Percentiles rank a stretch among this genome's conserved stretches.
Conservation (phyloP, 1,140 invertebrate species). For the Aphaenogaster rudis region DNA sequence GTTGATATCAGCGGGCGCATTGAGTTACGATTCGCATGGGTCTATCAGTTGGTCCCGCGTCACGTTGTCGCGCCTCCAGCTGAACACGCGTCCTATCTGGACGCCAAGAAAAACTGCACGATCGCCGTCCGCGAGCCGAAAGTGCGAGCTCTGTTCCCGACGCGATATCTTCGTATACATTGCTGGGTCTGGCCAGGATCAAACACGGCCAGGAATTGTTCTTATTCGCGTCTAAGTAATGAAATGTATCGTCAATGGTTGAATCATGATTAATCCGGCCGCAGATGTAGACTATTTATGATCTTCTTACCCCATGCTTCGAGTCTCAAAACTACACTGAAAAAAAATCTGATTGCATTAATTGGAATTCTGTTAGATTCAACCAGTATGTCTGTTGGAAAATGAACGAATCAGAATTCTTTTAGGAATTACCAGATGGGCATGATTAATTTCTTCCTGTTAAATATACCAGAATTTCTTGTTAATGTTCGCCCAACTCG, state of each 20-base stretch:
- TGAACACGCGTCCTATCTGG: conserved; percentile 18
- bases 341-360: too few species aligned
- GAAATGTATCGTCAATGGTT: not conserved
- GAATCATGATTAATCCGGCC: not conserved
- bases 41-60: conserved; percentile 1
- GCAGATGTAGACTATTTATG: not conserved
- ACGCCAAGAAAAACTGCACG: not conserved
- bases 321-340: not conserved
- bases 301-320: not conserved
- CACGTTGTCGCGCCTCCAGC: not conserved
- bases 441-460: too few species aligned
- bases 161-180: conserved; percentile 14
- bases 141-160: not conserved
- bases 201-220: not conserved
- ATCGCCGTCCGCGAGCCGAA: not conserved
- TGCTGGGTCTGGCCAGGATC: not conserved
- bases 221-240: not conserved
- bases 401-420: too few species aligned
- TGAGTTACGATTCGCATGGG: conserved; percentile 36
- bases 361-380: too few species aligned
- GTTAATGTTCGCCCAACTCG: too few species aligned
- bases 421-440: too few species aligned
- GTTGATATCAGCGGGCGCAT: conserved; percentile 43
- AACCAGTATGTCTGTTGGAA: too few species aligned
- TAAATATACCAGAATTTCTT: too few species aligned